phyloP scores from a whole-genome alignment of 2,888 invertebrate species.

The Reticulitermes lucifugus region DNA sequence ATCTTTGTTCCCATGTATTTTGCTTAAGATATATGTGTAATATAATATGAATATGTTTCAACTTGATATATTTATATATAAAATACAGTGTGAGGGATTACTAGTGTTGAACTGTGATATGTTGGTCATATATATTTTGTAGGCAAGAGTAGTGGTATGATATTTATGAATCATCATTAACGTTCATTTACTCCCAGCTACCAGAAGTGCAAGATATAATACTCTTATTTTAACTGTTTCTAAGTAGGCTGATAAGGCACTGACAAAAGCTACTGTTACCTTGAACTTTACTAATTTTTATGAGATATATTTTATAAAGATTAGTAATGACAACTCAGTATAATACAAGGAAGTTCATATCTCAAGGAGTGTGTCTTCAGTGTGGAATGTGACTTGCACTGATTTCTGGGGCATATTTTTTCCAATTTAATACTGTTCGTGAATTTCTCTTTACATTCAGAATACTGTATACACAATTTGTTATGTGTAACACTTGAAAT shows the following conservation, averaged over 20 bases:
- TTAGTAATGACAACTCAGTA: not conserved
- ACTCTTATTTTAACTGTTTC: not conserved
- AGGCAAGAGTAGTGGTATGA: not conserved
- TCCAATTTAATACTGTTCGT: no score
- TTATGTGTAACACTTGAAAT: no score
- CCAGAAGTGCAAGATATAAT: not conserved
- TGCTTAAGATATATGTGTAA: no score
- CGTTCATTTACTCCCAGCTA: not conserved
- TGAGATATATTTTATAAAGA: not conserved
- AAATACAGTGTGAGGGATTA: not conserved
- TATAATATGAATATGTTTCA: no score
- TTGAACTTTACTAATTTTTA: not conserved
- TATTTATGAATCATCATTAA: not conserved
- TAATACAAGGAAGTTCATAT: no score
- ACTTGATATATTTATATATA: no score
- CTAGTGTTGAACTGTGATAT: not conserved
- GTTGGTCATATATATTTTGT: constrained; percentile 10
- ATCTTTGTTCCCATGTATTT: no score
- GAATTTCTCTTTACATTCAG: no score
- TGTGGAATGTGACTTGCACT: no score
- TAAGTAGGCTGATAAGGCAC: not conserved
- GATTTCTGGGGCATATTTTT: no score
- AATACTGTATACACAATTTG: no score
- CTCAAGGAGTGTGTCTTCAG: no score
- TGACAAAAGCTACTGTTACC: not conserved